phyloP scores from a whole-genome alignment of 2,113 vertebrate genomes.

The Chlorodrepanis virens region DNA sequence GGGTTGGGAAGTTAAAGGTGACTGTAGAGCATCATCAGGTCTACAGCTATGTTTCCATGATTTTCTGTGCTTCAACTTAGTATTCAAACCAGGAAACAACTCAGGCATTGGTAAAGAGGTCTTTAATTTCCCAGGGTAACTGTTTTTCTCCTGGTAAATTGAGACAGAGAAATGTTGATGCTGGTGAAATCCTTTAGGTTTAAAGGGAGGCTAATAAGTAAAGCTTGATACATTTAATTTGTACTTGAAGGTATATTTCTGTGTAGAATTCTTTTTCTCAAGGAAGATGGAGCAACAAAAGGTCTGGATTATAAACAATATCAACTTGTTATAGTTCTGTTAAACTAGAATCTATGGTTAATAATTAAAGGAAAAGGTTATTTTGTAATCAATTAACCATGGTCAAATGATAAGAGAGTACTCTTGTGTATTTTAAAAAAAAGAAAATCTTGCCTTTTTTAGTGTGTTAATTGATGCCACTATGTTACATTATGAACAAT shows the following conservation, averaged over 20 bases:
- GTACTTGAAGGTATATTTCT: not conserved
- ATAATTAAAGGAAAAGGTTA: not conserved
- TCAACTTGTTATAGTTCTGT: not conserved
- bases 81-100: not conserved
- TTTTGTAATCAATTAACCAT: not conserved
- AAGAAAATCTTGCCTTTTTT: not conserved
- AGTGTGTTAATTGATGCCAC: not conserved
- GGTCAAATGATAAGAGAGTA: not conserved
- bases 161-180: not conserved
- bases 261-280: not conserved
- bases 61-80: not conserved
- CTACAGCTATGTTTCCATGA: not conserved
- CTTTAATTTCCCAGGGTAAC: not conserved
- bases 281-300: not conserved
- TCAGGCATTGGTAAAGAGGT: not conserved
- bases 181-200: not conserved
- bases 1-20: fast-evolving
- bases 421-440: not conserved
- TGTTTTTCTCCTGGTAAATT: not conserved
- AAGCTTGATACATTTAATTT: not conserved
- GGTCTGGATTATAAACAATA: not conserved
- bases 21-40: not conserved
- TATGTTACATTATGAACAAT: not conserved
- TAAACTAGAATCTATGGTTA: not conserved
- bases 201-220: not conserved